Percentiles rank a stretch among this genome's conserved stretches.
Conservation (phyloP, 2,888 invertebrate species). For the Deilephila porcellus region DNA sequence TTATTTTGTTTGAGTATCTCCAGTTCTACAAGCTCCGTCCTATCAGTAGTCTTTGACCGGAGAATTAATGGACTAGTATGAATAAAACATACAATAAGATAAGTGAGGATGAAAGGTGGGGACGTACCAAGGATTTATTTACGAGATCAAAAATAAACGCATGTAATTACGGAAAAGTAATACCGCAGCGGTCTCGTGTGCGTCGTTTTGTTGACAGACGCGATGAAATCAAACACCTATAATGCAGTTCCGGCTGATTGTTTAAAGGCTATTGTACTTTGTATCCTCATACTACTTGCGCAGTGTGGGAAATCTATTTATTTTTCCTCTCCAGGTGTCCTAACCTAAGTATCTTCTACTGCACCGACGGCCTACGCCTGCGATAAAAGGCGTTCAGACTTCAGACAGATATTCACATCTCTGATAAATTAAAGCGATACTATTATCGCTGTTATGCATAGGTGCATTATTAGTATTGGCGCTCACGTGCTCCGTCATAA, state of each 20-base stretch:
- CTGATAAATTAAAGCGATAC: not conserved
- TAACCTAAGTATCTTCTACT: too few relatives aligned
- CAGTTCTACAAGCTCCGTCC: conserved; percentile 22
- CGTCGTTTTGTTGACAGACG: not conserved
- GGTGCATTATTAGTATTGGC: not conserved
- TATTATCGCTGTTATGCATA: not conserved
- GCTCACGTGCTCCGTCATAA: not conserved
- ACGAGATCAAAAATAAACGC: not conserved
- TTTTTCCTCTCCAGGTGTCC: too few relatives aligned
- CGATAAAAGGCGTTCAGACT: not conserved
- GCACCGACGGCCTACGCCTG: too few relatives aligned
- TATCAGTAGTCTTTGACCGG: conserved; percentile 25
- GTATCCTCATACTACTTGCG: too few relatives aligned
- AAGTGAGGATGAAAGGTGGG: conserved; percentile 43
- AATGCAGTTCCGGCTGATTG: not conserved
- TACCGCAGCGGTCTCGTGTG: not conserved
- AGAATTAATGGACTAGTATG: conserved; percentile 51
- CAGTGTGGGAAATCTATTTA: too few relatives aligned
- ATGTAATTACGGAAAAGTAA: not conserved
- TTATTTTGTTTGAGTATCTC: not conserved
- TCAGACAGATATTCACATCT: not conserved
- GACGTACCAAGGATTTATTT: not conserved
- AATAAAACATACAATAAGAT: conserved; percentile 75
- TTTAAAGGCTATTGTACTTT: not conserved
- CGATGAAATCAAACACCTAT: not conserved